Base-by-base conservation (phyloP, 2,888 invertebrate species). In the Drosophila lacicola region DNA sequence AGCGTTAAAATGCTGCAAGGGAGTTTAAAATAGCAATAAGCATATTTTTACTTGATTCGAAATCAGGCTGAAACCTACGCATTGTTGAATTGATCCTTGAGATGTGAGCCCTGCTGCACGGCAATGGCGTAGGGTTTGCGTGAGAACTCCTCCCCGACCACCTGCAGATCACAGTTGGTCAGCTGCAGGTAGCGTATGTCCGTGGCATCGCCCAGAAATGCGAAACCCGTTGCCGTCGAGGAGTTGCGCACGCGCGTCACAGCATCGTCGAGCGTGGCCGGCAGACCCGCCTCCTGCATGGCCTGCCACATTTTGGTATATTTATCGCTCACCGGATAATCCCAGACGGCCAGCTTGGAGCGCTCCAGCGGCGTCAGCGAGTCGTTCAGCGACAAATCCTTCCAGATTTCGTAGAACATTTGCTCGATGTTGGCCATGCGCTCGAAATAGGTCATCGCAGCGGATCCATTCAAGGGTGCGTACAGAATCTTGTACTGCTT, bases 271-370 rank as follows among this genome's bases (percentile, higher is more conserved):
- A 97, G 94, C 4, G 95, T 94, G 34, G 94, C 93, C 0, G 99
- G 99, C 11, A 99, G 94, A 0, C 95, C 95, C 0, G 98, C 96
- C 66, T 95, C 95, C 86, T 95, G 94, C 98, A 99, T 99, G 0
- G 97, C 97, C 91, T 98, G 97, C 97, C 98, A 98, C 96, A 99
- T 98, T 93, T 99, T 99, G 42, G 98, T 99, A 92, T 98, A 99
- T 90, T 98, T 99, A 92, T 99, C 98, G 88, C 98, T 98, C 0
- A 99, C 98, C 0, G 99, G 99, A 91, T 99, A 99, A 91, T 99
- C 99, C 99, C 99, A 99, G 0, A 99, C 99, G 0, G 99, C 99
- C 14, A 99, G 92, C 91, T 98, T 97, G 0, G 98, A 97, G 34
- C 98, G 94, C 90, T 99, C 98, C 4, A 97, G 95, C 64, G 98